These are phyloP conservation scores for Scaptodrosophila latifasciaeformis DNA, from an alignment of 2,888 invertebrate species.

Conservation along the genomic window DNA sequence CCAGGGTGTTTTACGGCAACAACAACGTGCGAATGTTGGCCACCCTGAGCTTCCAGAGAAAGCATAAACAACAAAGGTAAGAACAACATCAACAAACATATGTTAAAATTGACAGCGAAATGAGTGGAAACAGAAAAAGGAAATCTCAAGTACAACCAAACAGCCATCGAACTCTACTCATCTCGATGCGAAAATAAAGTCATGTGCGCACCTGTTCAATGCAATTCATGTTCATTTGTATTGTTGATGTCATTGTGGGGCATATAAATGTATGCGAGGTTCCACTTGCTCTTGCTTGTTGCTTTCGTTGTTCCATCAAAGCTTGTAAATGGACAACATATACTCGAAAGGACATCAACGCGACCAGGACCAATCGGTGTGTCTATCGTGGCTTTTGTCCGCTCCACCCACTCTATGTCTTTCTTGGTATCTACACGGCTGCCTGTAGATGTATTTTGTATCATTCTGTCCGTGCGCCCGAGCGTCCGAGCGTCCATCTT, in stretches of 20 bases:
- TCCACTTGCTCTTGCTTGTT: constrained; percentile 6
- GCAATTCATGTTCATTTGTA: constrained; percentile 68
- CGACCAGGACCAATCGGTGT: constrained; percentile 44
- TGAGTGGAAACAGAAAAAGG: too few species aligned
- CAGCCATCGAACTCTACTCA: neutral
- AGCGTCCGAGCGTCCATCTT: constrained; percentile 3
- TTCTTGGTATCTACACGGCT: neutral
- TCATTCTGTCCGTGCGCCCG: too few species aligned
- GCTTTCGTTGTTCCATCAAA: constrained; percentile 34
- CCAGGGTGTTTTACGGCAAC: neutral
- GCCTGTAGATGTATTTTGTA: too few species aligned
- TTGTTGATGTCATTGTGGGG: constrained; percentile 45
- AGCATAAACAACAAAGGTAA: constrained; percentile 51
- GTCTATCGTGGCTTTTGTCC: constrained; percentile 52
- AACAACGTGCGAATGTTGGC: constrained; percentile 29
- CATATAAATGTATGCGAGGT: constrained; percentile 17
- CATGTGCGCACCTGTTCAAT: constrained; percentile 64
- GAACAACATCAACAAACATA: constrained; percentile 38
- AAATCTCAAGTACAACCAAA: constrained; percentile 1
- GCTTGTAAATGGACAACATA: constrained; percentile 25
- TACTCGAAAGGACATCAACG: constrained; percentile 39
- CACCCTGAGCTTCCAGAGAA: constrained; percentile 64
- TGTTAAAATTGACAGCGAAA: constrained; percentile 18
- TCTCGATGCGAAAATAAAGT: constrained; percentile 55
- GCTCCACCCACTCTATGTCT: constrained; percentile 8